phyloP scores from a whole-genome alignment of 2,797 vertebrate species.

The Ctenopoma multispine region DNA sequence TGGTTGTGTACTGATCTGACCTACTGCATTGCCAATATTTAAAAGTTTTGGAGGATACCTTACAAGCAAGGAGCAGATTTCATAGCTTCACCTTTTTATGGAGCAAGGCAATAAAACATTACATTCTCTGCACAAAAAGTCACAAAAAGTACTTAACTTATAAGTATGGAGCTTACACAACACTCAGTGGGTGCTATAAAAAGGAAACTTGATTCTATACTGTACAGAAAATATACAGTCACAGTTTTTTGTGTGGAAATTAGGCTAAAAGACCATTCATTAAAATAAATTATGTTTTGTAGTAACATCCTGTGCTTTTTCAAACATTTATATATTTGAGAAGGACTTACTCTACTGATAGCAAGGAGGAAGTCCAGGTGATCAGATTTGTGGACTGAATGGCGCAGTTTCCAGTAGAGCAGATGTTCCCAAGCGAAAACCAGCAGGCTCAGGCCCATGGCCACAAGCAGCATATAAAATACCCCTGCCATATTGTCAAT shows the following conservation, averaged over 20 bases:
- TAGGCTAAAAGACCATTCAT: too few species aligned
- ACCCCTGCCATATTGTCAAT: slow-evolving; percentile 99
- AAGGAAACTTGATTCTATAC: neutral
- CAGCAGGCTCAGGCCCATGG: slow-evolving; percentile 96
- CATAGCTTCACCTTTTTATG: neutral
- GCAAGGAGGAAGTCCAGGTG: slow-evolving; percentile 93
- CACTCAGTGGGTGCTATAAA: neutral
- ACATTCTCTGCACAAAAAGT: slow-evolving; percentile 3
- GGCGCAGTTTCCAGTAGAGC: slow-evolving; percentile 95
- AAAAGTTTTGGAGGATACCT: slow-evolving; percentile 3
- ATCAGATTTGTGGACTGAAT: slow-evolving; percentile 88
- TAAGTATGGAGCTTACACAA: neutral
- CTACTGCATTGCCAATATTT: slow-evolving; percentile 6
- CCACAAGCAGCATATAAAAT: slow-evolving; percentile 98
- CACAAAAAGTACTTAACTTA: slow-evolving; percentile 6
- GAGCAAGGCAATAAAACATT: neutral
- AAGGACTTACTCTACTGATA: slow-evolving; percentile 91
- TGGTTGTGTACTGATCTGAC: slow-evolving; percentile 14
- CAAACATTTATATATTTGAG: neutral
- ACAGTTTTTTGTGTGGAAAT: neutral
- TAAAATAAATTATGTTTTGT: neutral
- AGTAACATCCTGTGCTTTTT: neutral
- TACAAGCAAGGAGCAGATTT: neutral
- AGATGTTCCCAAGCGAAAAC: slow-evolving; percentile 98
- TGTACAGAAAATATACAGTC: too few species aligned